These are phyloP conservation scores for Molorchus minor DNA, from an alignment of 2,888 invertebrate genomes.

Conservation along the genomic window DNA sequence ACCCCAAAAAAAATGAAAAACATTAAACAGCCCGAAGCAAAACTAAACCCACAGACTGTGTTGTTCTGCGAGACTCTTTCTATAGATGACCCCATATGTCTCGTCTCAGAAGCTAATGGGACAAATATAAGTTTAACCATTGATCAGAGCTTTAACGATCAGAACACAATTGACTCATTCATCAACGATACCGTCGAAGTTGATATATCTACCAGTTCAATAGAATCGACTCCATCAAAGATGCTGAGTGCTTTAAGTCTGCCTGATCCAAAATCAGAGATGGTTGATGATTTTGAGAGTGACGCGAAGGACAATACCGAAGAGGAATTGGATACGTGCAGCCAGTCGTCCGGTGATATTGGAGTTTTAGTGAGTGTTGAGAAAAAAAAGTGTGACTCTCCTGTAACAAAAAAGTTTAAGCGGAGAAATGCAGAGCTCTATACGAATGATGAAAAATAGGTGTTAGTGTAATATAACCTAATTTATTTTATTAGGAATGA, in stretches of 20 bases:
- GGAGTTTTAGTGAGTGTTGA: conserved; percentile 4
- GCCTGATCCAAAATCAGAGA: conserved; percentile 50
- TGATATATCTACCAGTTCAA: conserved; percentile 20
- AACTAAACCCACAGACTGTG: conserved; percentile 76
- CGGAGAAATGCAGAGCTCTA: conserved; percentile 62
- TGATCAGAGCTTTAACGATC: conserved; percentile 40
- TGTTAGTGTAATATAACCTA: too few species aligned
- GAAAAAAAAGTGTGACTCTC: conserved; percentile 31
- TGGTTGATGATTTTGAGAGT: conserved; percentile 17
- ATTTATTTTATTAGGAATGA: too few species aligned
- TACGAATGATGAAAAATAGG: conserved; percentile 30
- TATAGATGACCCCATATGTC: conserved; percentile 80
- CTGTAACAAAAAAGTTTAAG: conserved; percentile 59
- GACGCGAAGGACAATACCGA: conserved; percentile 8
- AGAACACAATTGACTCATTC: conserved; percentile 35
- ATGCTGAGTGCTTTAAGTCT: conserved; percentile 42
- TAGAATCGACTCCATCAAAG: conserved; percentile 32
- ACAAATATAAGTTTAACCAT: conserved; percentile 39
- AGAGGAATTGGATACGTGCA: conserved; percentile 9
- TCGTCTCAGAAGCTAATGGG: conserved; percentile 39
- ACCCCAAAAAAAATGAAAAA: conserved; percentile 44
- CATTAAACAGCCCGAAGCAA: conserved; percentile 58
- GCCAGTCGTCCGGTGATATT: conserved; percentile 7
- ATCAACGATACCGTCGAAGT: conserved; percentile 29
- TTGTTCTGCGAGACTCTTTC: conserved; percentile 73